Evolutionary conservation across 2,888 invertebrate genomes (phyloP).

Genomic region (Volucella bombylans): DNA sequence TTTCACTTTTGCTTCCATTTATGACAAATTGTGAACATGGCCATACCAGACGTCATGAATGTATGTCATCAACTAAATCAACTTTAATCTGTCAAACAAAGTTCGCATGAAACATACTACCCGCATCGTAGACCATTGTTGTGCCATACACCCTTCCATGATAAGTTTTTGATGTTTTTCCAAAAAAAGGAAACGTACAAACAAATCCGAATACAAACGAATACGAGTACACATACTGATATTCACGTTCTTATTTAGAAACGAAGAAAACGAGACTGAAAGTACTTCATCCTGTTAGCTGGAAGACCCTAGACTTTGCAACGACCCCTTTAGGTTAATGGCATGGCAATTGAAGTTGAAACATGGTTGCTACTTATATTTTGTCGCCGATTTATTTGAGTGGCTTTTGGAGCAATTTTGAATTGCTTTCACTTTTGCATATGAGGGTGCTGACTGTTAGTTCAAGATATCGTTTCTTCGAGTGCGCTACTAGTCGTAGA

Average conservation of each 20-base stretch:
- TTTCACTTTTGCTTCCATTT: constrained; percentile 54
- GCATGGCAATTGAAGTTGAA: constrained; percentile 41
- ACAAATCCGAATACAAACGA: not conserved
- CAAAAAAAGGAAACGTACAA: not conserved
- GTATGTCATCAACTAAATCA: constrained; percentile 57
- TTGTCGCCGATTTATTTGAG: constrained; percentile 58
- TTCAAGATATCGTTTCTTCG: constrained; percentile 14
- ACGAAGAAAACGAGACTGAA: constrained; percentile 20
- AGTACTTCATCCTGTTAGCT: constrained; percentile 46
- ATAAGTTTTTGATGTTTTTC: constrained; percentile 46
- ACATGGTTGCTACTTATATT: constrained; percentile 48
- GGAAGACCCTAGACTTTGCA: constrained; percentile 14
- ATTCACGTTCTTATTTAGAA: not conserved
- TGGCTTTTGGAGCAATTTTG: constrained; percentile 32
- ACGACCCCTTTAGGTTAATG: constrained; percentile 36
- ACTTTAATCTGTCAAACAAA: constrained; percentile 45
- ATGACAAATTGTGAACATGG: constrained; percentile 54
- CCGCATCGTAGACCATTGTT: not conserved
- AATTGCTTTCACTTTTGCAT: constrained; percentile 56
- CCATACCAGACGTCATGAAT: constrained; percentile 59
- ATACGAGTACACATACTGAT: not conserved
- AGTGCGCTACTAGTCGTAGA: too few relatives aligned
- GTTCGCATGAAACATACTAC: constrained; percentile 30
- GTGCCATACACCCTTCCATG: constrained; percentile 9
- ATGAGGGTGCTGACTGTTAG: constrained; percentile 31